Evolutionary conservation across 2,113 vertebrate genomes (phyloP).

Genomic region (Ploceus nigricollis): DNA sequence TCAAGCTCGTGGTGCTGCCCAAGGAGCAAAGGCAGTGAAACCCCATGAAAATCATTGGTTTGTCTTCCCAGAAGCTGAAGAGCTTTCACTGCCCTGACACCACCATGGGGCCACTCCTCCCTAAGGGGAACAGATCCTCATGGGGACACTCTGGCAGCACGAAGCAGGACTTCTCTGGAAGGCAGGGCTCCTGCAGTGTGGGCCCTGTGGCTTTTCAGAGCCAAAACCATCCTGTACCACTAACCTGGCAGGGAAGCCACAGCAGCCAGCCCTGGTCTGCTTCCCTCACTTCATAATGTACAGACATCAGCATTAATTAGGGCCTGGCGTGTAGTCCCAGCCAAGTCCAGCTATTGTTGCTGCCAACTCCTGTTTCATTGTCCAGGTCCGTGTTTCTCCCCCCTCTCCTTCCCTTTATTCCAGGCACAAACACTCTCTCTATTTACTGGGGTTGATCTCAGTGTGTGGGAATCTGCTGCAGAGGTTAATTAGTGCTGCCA

Average conservation of each 20-base stretch:
- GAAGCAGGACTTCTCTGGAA: neutral
- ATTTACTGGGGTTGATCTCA: slow-evolving; percentile 14
- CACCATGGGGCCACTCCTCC: neutral
- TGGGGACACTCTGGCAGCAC: neutral
- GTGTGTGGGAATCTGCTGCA: slow-evolving; percentile 46
- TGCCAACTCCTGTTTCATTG: slow-evolving; percentile 44
- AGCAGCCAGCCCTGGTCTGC: neutral
- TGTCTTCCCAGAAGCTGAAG: neutral
- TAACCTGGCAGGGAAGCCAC: neutral
- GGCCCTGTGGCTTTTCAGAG: neutral
- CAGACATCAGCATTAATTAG: slow-evolving; percentile 43
- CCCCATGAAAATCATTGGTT: neutral
- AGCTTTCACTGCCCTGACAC: neutral
- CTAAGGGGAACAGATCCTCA: neutral
- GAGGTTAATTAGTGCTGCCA: slow-evolving; percentile 45
- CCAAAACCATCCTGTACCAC: neutral
- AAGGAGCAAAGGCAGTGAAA: neutral
- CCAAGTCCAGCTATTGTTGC: slow-evolving; percentile 23
- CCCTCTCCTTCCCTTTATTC: neutral
- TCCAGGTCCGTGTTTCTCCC: neutral
- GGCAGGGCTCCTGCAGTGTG: neutral
- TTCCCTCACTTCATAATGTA: neutral
- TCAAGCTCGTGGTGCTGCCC: neutral
- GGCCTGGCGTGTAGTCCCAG: neutral
- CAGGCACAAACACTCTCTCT: neutral